These are phyloP conservation scores for Cryptotermes secundus DNA, from an alignment of 1,140 invertebrate genomes.

Conservation along the genomic window DNA sequence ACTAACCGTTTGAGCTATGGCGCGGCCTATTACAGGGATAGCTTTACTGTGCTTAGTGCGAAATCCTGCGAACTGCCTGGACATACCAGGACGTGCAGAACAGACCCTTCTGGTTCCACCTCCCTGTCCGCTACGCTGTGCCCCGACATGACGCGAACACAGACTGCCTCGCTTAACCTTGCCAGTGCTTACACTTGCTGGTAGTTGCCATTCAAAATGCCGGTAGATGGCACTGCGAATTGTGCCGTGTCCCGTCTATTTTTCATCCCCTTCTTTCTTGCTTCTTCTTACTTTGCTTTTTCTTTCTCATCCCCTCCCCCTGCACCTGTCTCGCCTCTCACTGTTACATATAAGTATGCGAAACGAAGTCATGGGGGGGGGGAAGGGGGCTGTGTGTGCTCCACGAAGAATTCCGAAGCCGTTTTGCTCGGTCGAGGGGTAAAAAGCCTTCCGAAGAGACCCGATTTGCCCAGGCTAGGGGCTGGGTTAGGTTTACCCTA, in stretches of 20 bases:
- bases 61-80: too few species aligned
- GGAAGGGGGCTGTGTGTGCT: not conserved
- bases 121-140: too few species aligned
- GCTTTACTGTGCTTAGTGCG: too few species aligned
- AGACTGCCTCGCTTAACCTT: not conserved
- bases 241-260: not conserved
- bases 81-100: too few species aligned
- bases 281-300: not conserved
- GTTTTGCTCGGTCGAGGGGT: not conserved
- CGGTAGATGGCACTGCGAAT: not conserved
- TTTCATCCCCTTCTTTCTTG: not conserved
- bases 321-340: not conserved
- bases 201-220: not conserved
- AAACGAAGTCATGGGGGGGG: not conserved
- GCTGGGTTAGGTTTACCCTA: not conserved
- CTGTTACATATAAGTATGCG: slow-evolving; percentile 17
- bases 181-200: not conserved
- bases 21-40: too few species aligned
- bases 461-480: slow-evolving; percentile 7
- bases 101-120: too few species aligned
- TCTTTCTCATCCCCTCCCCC: not conserved
- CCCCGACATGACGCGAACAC: too few species aligned
- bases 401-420: slow-evolving; percentile 5
- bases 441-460: slow-evolving; percentile 10
- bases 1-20: too few species aligned